Evolutionary conservation across 2,113 vertebrate species (phyloP), one percentile per base, ranked within the genome.

Genomic region (Anas platyrhynchos): DNA sequence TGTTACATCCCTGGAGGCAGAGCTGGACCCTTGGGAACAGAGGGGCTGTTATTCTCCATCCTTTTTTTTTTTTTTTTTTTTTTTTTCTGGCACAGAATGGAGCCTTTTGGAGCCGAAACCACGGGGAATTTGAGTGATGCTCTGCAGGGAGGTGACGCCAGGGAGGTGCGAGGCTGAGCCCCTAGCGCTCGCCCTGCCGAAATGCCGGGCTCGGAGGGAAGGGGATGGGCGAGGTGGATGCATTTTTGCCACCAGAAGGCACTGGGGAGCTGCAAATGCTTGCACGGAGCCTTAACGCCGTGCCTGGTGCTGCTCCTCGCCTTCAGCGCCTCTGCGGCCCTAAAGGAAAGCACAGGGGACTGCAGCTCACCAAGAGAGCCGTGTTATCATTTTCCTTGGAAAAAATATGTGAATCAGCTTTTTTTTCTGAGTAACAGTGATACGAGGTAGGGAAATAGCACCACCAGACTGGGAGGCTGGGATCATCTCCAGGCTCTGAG

Each of bases 231-330:
- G 86, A 21, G 38, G 67, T 20, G 18, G 32, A 17, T 38, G 77
- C 91, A 83, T 95, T 92, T 88, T 93, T 97, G 74, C 96, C 96
- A 86, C 73, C 93, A 97, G 96, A 91, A 86, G 94, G 96, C 96
- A 91, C 86, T 44, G 88, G 16, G 88, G 94, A 94, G 92, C 93
- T 92, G 92, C 66, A 61, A 50, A 31, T 62, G 34, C 6, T 26
- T 86, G 7, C 61, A 48, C 20, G 20, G 10, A 14, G 76, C 16
- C 5, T 21, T 44, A 26, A 26, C 6, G 2, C 88, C 20, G 27
- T 8, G 48, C 62, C 26, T 14, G 56, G 20, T 48, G 18, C 13
- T 0, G 26, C 43, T 11, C 20, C 13, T 25, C 27, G 63, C 0
- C 0, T 58, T 41, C 71, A 46, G 25, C 9, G 61, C 14, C 23